phyloP scores from a whole-genome alignment of 1,140 invertebrate genomes.

The Muscidifurax raptorellus region DNA sequence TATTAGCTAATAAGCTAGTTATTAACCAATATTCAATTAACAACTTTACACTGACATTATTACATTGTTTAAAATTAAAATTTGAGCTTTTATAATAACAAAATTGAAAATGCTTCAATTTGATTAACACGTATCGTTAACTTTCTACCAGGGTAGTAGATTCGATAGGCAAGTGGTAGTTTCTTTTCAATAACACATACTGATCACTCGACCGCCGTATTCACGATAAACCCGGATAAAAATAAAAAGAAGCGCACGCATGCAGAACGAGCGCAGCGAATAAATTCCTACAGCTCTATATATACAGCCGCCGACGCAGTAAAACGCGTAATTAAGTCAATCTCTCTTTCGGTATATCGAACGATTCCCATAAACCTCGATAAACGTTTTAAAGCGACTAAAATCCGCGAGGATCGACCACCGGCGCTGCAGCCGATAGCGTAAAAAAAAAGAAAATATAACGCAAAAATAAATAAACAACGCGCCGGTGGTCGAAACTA shows the following conservation, averaged over 20 bases:
- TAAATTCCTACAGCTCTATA: not conserved
- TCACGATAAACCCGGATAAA: not conserved
- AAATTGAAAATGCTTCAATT: too few species aligned
- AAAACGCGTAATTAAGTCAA: slow-evolving; percentile 30
- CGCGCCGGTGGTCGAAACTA: not conserved
- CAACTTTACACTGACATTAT: too few species aligned
- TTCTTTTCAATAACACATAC: not conserved
- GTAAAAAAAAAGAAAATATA: slow-evolving; percentile 11
- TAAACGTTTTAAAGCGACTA: slow-evolving; percentile 26
- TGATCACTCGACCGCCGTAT: not conserved
- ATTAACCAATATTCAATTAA: too few species aligned
- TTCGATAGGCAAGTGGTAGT: not conserved
- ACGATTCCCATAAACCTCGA: slow-evolving; percentile 12
- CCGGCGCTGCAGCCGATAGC: not conserved
- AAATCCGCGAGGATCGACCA: not conserved
- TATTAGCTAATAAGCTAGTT: too few species aligned
- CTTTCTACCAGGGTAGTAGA: too few species aligned
- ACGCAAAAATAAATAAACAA: slow-evolving; percentile 7
- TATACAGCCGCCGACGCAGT: not conserved
- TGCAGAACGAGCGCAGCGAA: not conserved
- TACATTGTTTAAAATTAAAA: too few species aligned
- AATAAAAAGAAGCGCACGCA: not conserved
- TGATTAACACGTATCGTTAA: too few species aligned
- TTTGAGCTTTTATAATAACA: too few species aligned
- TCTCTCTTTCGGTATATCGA: not conserved